These are phyloP conservation scores for Cheilosia grossa DNA, from an alignment of 2,888 invertebrate species.

Conservation along the genomic window DNA sequence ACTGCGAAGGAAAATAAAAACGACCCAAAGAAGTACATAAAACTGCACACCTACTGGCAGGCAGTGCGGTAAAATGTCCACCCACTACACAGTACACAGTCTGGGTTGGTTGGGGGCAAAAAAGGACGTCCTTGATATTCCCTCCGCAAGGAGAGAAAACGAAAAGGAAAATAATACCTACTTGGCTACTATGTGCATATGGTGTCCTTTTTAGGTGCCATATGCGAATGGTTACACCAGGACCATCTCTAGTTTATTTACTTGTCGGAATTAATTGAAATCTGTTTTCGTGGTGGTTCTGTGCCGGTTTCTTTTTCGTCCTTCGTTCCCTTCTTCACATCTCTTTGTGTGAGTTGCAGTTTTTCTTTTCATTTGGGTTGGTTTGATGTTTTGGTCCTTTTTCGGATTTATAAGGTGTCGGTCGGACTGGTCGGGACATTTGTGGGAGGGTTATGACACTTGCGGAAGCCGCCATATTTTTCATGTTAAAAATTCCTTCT, in stretches of 20 bases:
- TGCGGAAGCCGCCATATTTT: constrained; percentile 66
- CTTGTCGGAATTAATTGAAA: constrained; percentile 73
- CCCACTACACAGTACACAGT: constrained; percentile 29
- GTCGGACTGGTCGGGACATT: constrained; percentile 67
- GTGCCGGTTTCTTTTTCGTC: constrained; percentile 42
- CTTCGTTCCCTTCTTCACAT: constrained; percentile 38
- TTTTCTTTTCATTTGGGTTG: constrained; percentile 41
- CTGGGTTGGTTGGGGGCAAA: constrained; percentile 45
- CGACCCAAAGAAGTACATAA: constrained; percentile 62
- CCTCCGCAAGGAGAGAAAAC: constrained; percentile 12
- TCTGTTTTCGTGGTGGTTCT: constrained; percentile 66
- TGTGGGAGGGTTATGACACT: constrained; percentile 73
- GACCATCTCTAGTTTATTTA: constrained; percentile 63
- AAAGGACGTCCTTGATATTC: constrained; percentile 70
- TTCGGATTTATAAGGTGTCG: constrained; percentile 48
- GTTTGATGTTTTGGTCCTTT: constrained; percentile 40
- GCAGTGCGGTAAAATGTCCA: constrained; percentile 61
- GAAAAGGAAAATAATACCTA: constrained; percentile 9
- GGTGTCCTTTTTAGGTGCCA: constrained; percentile 64
- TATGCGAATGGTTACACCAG: constrained; percentile 54
- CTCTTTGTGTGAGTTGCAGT: constrained; percentile 43
- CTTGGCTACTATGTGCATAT: constrained; percentile 59
- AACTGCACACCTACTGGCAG: constrained; percentile 63
- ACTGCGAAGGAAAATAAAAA: constrained; percentile 58
- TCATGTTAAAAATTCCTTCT: constrained; percentile 22